Evolutionary conservation across 2,113 vertebrate species (phyloP).

Genomic region (Chionodraco myersi): DNA sequence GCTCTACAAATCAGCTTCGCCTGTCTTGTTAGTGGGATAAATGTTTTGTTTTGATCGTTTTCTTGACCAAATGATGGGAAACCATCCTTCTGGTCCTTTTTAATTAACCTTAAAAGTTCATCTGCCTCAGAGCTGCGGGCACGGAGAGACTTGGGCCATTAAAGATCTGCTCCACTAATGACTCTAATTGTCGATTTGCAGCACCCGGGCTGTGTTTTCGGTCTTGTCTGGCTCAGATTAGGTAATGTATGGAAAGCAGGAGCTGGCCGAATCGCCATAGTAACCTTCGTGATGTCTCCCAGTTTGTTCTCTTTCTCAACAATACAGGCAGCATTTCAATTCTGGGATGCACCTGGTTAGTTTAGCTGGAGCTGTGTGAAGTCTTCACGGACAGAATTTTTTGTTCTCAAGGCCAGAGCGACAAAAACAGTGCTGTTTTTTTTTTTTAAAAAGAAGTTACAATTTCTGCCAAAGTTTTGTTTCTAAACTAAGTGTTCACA

Average conservation of each 20-base stretch:
- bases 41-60: neutral
- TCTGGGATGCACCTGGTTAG: constrained; percentile 37
- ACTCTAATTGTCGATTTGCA: constrained; percentile 42
- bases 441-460: neutral
- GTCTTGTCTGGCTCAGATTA: constrained; percentile 43
- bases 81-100: constrained; percentile 10
- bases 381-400: neutral
- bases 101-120: constrained; percentile 39
- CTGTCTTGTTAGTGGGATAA: neutral
- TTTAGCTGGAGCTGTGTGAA: constrained; percentile 31
- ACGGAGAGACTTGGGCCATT: constrained; percentile 10
- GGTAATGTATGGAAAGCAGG: constrained; percentile 48
- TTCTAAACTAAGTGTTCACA: constrained; percentile 42
- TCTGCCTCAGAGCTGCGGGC: constrained; percentile 6
- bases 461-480: constrained; percentile 31
- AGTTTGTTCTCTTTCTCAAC: constrained; percentile 31
- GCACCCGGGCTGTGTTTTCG: constrained; percentile 42
- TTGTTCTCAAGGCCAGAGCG: neutral
- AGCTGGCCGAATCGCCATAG: constrained; percentile 52
- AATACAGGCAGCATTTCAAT: constrained; percentile 34
- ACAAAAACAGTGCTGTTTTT: neutral
- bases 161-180: constrained; percentile 38
- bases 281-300: constrained; percentile 60
- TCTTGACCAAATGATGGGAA: neutral
- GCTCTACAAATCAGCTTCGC: neutral